Evolutionary conservation across 2,113 vertebrate species (phyloP).

Genomic region (Passer domesticus): DNA sequence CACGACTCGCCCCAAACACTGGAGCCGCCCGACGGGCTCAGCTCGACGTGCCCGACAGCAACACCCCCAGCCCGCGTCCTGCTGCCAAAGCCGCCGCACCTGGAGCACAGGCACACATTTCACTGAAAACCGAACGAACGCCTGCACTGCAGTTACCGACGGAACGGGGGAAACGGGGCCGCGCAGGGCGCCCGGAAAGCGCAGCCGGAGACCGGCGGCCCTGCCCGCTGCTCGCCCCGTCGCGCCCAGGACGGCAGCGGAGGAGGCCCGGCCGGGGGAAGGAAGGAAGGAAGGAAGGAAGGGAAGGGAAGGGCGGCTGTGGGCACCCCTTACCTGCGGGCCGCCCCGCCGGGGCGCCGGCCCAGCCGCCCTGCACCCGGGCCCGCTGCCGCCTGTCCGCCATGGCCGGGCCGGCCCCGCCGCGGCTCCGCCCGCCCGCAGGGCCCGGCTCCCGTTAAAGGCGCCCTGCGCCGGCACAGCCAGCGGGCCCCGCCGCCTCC

Average conservation of each 20-base stretch:
- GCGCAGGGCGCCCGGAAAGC: background rate
- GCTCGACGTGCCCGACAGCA: fast-evolving
- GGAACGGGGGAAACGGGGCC: too few species aligned
- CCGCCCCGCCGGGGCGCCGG: constrained; percentile 58
- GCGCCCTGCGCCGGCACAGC: fast-evolving
- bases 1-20: fast-evolving
- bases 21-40: background rate
- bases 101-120: fast-evolving
- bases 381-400: constrained; percentile 82
- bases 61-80: fast-evolving
- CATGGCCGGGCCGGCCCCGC: constrained; percentile 62
- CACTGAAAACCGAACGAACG: background rate
- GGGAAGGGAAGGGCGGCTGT: background rate
- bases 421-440: background rate
- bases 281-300: too few species aligned
- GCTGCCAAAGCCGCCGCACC: fast-evolving
- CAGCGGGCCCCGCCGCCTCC: fast-evolving
- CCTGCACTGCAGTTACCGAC: background rate
- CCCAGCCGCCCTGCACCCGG: constrained; percentile 93
- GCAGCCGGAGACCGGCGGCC: background rate
- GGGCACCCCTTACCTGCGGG: constrained; percentile 42
- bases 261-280: fast-evolving
- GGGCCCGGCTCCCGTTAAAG: fast-evolving
- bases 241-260: background rate
- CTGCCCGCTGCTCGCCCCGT: background rate